These are phyloP conservation scores for Geococcyx californianus DNA, from an alignment of 2,113 vertebrate genomes.

Conservation along the genomic window DNA sequence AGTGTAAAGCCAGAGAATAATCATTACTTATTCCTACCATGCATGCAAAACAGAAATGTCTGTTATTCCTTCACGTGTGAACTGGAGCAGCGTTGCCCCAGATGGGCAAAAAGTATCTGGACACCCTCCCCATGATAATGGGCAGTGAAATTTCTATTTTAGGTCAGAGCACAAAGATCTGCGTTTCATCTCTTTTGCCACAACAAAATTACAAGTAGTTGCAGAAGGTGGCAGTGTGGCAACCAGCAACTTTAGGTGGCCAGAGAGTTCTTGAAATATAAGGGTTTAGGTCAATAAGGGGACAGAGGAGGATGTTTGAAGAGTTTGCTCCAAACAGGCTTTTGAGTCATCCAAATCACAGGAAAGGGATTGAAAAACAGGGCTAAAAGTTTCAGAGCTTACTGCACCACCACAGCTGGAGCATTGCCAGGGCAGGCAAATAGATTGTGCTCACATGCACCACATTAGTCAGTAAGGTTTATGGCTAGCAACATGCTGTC, in stretches of 20 bases:
- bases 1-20: background rate
- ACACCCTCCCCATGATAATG: background rate
- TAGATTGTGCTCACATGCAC: background rate
- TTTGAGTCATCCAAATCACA: background rate
- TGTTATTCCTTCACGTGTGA: background rate
- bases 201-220: background rate
- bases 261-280: background rate
- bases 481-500: background rate
- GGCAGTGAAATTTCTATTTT: background rate
- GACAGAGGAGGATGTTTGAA: background rate
- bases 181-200: background rate
- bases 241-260: background rate
- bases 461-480: background rate
- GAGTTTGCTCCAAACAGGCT: background rate
- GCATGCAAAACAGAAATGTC: background rate
- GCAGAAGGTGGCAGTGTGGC: background rate
- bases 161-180: background rate
- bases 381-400: background rate
- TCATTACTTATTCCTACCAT: background rate
- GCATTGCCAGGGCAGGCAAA: background rate
- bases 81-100: background rate
- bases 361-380: background rate
- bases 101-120: background rate
- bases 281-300: background rate
- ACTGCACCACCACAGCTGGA: background rate